phyloP scores from a whole-genome alignment of 2,888 invertebrate genomes.

The Palloptera scutellata region DNA sequence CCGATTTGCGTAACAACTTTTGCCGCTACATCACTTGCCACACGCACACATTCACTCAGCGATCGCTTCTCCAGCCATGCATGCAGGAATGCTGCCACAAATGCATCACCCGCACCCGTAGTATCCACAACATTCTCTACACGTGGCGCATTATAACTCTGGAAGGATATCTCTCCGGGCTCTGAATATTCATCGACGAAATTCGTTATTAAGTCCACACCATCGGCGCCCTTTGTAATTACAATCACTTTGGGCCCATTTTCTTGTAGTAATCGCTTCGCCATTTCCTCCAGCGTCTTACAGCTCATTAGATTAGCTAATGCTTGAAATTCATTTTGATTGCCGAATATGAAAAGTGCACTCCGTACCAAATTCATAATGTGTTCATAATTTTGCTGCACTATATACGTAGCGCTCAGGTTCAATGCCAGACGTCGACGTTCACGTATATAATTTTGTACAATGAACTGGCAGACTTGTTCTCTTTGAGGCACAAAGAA shows the following conservation, averaged over 20 bases:
- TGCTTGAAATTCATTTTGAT: slow-evolving; percentile 66
- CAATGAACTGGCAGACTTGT: slow-evolving; percentile 63
- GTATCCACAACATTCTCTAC: slow-evolving; percentile 67
- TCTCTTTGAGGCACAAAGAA: slow-evolving; percentile 68
- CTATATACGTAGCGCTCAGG: slow-evolving; percentile 68
- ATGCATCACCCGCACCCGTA: slow-evolving; percentile 71
- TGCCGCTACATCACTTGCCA: slow-evolving; percentile 64
- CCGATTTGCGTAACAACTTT: slow-evolving; percentile 66
- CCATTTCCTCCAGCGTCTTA: slow-evolving; percentile 45
- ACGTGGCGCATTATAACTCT: slow-evolving; percentile 59
- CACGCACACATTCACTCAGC: slow-evolving; percentile 63
- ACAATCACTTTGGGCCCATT: slow-evolving; percentile 64
- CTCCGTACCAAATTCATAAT: slow-evolving; percentile 64
- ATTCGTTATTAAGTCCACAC: slow-evolving; percentile 66
- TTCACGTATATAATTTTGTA: slow-evolving; percentile 61
- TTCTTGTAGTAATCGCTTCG: slow-evolving; percentile 40
- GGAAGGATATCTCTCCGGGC: slow-evolving; percentile 44
- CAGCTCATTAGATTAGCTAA: slow-evolving; percentile 57
- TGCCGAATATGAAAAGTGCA: slow-evolving; percentile 68
- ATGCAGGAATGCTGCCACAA: slow-evolving; percentile 69
- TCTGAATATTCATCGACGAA: slow-evolving; percentile 48
- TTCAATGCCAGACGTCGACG: slow-evolving; percentile 66
- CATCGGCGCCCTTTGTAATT: slow-evolving; percentile 71
- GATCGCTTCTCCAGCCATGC: slow-evolving; percentile 63
- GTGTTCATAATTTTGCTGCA: slow-evolving; percentile 59